Evolutionary conservation across 2,113 vertebrate species (phyloP), one percentile per base, ranked within the genome.

Genomic region (Amphiprion ocellaris): DNA sequence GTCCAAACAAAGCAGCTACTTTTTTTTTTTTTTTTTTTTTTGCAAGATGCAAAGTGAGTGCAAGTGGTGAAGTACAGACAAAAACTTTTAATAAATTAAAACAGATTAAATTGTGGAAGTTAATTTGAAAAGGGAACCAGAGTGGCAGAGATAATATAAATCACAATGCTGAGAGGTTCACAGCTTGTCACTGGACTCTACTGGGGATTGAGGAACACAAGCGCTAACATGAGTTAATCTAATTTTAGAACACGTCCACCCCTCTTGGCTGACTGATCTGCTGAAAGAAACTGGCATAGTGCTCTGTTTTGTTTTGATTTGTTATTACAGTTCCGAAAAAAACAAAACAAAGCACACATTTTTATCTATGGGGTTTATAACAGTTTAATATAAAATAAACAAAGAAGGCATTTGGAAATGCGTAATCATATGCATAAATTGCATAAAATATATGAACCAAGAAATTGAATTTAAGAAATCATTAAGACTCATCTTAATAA

Each of bases 41-140:
- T 17, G 56, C 37, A 62, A 15, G 15, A 54, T 47, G 56, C 23
- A 53, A 49, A 64, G 12, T 66, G 21, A 84, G 23, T 16, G 24
- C 5, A 55, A 49, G 39, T 41, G 12, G 12, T 41, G 21, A 64
- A 44, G n/a, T 44, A 19, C 37, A 33, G 66, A 3, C 41, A 46
- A n/a, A 61, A 46, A 54, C 28, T 8, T 70, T 64, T 3, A 64
- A 64, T 7, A 24, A 58, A 44, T 49, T 21, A 1, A 50, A 55
- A 68, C 11, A 16, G 5, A 2, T 62, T 26, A 10, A 5, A 60
- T 12, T 24, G 21, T 1, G 21, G 30, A 17, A 30, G 1, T 17
- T 9, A n/a, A 23, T 59, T 30, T 6, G 3, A 61, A 62, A 37
- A 63, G 11, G 28, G 33, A 30, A 11, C 21, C 0, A 2, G n/a